A percentile compares a stretch with the other conserved stretches of the same genome.
Conservation (phyloP, 1,140 invertebrate species). For the Eurytemora carolleeae region DNA sequence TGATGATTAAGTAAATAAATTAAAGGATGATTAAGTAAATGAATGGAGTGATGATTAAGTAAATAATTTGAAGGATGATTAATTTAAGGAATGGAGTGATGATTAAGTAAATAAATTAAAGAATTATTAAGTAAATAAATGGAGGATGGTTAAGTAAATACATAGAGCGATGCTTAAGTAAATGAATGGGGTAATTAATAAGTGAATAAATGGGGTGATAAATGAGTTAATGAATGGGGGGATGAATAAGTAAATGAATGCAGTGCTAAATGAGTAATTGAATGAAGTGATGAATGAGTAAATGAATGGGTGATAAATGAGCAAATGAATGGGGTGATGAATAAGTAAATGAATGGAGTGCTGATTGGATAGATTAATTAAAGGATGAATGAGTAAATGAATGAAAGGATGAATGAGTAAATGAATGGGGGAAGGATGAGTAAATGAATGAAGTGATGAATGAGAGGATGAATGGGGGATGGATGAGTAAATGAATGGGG, state of each 20-base stretch:
- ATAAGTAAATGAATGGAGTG: background rate
- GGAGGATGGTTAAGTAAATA: background rate
- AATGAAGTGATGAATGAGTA: background rate
- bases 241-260: background rate
- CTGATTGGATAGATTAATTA: background rate
- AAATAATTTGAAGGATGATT: background rate
- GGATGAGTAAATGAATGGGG: background rate
- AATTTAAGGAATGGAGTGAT: background rate
- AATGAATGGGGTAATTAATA: background rate
- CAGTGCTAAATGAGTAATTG: background rate
- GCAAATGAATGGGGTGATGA: background rate
- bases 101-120: background rate
- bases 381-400: background rate
- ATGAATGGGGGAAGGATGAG: background rate
- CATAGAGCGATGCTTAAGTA: too few species aligned
- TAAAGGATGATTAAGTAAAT: background rate
- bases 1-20: background rate
- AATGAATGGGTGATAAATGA: background rate
- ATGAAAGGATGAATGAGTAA: background rate
- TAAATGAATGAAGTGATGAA: background rate
- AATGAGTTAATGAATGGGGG: background rate
- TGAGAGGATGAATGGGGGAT: background rate
- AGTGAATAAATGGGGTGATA: background rate
- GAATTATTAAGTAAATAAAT: background rate
- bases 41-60: background rate